Evolutionary conservation across 2,113 vertebrate genomes (phyloP).

Genomic region (Cephalopholis sonnerati): DNA sequence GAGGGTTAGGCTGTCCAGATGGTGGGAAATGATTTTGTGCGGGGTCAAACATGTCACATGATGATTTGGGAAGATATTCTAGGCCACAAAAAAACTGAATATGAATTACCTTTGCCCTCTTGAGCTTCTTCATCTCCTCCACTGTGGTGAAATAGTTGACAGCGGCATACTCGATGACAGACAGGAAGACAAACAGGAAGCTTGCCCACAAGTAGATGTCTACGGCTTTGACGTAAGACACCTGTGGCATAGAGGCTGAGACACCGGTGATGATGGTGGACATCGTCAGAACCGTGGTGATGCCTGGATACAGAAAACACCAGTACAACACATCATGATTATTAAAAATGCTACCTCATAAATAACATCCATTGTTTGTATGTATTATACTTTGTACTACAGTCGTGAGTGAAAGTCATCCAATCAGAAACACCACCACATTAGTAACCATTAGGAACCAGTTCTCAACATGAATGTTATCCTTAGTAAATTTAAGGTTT

Average conservation of each 20-base stretch:
- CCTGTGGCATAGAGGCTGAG: constrained; percentile 92
- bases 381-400: not conserved
- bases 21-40: constrained; percentile 9
- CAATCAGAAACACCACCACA: not conserved
- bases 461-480: not conserved
- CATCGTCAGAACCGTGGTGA: constrained; percentile 94
- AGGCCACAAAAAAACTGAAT: constrained; percentile 6
- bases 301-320: constrained; percentile 82
- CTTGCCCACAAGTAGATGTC: constrained; percentile 94
- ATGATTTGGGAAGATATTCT: constrained; percentile 10
- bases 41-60: not conserved
- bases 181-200: constrained; percentile 88
- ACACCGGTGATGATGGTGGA: constrained; percentile 92
- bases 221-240: constrained; percentile 92
- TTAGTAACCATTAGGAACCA: not conserved
- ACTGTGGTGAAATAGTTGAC: constrained; percentile 94
- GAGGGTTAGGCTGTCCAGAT: constrained; percentile 19
- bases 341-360: constrained; percentile 1
- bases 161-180: constrained; percentile 92
- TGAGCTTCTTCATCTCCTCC: constrained; percentile 88
- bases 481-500: not conserved
- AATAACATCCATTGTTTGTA: not conserved
- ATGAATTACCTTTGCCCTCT: constrained; percentile 66
- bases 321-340: not conserved
- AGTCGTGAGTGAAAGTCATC: not conserved